A percentile compares a stretch with the other conserved stretches of the same genome.
These are phyloP conservation scores for Leptopilina drosophilae DNA, from an alignment of 2,888 invertebrate species.

Conservation along the genomic window DNA sequence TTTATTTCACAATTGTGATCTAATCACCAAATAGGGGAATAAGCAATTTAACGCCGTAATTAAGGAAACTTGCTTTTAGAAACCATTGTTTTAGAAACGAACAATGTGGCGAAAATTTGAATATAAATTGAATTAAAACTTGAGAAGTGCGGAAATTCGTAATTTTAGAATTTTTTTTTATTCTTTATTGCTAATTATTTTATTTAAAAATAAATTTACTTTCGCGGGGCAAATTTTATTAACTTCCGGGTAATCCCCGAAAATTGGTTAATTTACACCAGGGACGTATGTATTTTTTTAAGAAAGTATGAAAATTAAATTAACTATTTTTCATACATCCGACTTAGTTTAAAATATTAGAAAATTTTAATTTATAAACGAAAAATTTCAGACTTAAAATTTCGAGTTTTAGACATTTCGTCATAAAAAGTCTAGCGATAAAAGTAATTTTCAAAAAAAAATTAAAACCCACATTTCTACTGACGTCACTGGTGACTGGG, in stretches of 20 bases:
- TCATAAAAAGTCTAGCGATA: background rate
- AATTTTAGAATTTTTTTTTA: background rate
- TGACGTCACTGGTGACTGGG: conserved; percentile 5
- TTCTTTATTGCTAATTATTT: background rate
- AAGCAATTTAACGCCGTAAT: background rate
- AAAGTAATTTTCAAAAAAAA: background rate
- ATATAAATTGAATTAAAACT: background rate
- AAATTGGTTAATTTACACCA: too few relatives aligned
- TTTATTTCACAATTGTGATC: background rate
- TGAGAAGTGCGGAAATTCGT: background rate
- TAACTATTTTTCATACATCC: too few relatives aligned
- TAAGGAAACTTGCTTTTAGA: conserved; percentile 2
- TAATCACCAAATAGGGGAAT: conserved; percentile 19
- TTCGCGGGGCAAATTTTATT: too few relatives aligned
- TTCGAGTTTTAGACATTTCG: too few relatives aligned
- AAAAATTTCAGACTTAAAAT: too few relatives aligned
- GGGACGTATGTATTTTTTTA: background rate
- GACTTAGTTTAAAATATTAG: too few relatives aligned
- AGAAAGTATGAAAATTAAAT: too few relatives aligned
- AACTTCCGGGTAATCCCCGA: too few relatives aligned
- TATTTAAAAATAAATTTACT: too few relatives aligned
- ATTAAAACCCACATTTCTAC: background rate
- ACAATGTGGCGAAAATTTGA: background rate
- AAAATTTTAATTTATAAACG: too few relatives aligned
- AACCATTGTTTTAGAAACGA: background rate